Evolutionary conservation across 35 echinoderm and acorn worm genomes (phyloP).

Genomic region (Heliocidaris tuberculata): DNA sequence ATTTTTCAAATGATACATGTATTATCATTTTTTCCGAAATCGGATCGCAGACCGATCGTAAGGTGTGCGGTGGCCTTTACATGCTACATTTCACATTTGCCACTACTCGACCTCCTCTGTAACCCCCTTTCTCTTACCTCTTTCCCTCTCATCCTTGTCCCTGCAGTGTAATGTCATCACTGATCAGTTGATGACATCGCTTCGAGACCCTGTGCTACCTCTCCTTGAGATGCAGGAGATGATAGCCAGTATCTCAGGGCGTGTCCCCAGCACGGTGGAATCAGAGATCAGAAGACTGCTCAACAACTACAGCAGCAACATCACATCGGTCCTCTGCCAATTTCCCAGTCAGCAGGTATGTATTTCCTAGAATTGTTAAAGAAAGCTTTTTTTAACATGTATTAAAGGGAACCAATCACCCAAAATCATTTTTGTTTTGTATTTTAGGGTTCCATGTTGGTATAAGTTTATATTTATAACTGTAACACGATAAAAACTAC

Average conservation of each 20-base stretch:
- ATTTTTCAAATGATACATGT: too few relatives aligned
- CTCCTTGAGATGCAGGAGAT: slow-evolving; percentile 97
- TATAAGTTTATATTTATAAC: too few relatives aligned
- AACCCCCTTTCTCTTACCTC: not conserved
- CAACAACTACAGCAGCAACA: slow-evolving; percentile 85
- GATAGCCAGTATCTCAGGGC: slow-evolving; percentile 82
- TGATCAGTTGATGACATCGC: slow-evolving; percentile 56
- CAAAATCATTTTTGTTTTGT: too few relatives aligned
- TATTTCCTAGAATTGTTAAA: not conserved
- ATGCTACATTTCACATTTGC: too few relatives aligned
- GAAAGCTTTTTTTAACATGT: not conserved
- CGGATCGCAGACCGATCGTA: too few relatives aligned
- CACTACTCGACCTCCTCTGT: too few relatives aligned
- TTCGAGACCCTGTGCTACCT: slow-evolving; percentile 83
- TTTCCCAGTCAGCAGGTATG: slow-evolving; percentile 91
- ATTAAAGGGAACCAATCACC: too few relatives aligned
- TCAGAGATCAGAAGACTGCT: slow-evolving; percentile 80
- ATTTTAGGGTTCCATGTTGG: too few relatives aligned
- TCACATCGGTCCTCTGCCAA: slow-evolving; percentile 95
- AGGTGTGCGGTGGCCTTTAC: too few relatives aligned
- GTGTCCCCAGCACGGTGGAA: slow-evolving; percentile 81
- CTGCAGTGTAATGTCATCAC: slow-evolving; percentile 64
- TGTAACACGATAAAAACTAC: too few relatives aligned
- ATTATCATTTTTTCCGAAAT: too few relatives aligned
- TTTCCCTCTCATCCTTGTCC: not conserved